A percentile compares a stretch with the other conserved stretches of the same genome.
These are phyloP conservation scores for Drosophila willistoni DNA, from an alignment of 1,140 invertebrate species.

Conservation along the genomic window DNA sequence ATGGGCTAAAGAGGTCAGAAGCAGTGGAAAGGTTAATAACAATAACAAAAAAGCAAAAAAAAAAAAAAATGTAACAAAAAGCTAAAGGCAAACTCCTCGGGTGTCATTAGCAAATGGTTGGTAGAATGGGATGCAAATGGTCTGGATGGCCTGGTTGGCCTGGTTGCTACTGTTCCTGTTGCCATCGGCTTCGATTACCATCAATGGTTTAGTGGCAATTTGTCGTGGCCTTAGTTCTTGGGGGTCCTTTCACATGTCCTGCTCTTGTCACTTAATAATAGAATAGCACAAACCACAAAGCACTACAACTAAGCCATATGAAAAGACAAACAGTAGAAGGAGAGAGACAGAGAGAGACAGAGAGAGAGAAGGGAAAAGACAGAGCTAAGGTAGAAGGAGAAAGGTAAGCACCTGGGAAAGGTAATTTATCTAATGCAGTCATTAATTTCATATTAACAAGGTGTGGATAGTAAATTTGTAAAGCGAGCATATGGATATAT, in stretches of 20 bases:
- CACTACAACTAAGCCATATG: neutral
- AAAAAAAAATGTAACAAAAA: neutral
- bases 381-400: slow-evolving; percentile 7
- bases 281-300: slow-evolving; percentile 38
- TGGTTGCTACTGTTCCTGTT: neutral
- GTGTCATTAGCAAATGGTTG: slow-evolving; percentile 38
- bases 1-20: slow-evolving; percentile 27
- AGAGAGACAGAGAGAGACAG: neutral
- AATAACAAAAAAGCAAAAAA: slow-evolving; percentile 60
- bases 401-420: slow-evolving; percentile 33
- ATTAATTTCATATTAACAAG: slow-evolving; percentile 79
- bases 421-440: slow-evolving; percentile 79
- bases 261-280: slow-evolving; percentile 55
- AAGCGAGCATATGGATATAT: slow-evolving; percentile 18
- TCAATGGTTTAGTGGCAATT: slow-evolving; percentile 53
- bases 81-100: slow-evolving; percentile 2
- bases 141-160: neutral
- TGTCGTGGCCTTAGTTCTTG: slow-evolving; percentile 20
- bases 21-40: slow-evolving; percentile 54
- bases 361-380: too few relatives aligned
- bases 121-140: too few relatives aligned
- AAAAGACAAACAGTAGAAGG: neutral
- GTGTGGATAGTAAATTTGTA: slow-evolving; percentile 63
- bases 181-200: slow-evolving; percentile 48
- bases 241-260: slow-evolving; percentile 16